phyloP scores from a whole-genome alignment of 1,140 invertebrate species.

The Scaptomyza graminum region DNA sequence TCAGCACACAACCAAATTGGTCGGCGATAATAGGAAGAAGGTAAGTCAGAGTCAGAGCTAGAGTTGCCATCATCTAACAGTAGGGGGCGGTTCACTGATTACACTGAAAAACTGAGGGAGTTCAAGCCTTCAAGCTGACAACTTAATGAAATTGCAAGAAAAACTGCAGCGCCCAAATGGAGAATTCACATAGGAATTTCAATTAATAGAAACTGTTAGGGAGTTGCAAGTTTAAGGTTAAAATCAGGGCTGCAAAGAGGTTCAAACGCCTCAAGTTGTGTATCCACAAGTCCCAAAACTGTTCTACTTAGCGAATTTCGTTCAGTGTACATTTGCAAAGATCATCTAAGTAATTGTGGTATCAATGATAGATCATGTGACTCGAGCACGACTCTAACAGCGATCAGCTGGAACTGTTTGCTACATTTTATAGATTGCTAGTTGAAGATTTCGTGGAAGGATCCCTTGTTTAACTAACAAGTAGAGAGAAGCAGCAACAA shows the following conservation, averaged over 20 bases:
- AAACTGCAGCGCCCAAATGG: neutral
- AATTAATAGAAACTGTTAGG: too few species aligned
- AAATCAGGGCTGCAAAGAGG: too few species aligned
- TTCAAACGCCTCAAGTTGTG: too few species aligned
- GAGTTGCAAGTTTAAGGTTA: too few species aligned
- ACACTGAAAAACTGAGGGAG: slow-evolving; percentile 3
- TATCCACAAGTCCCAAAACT: too few species aligned
- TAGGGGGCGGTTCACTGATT: slow-evolving; percentile 5
- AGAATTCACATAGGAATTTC: neutral
- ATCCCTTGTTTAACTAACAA: slow-evolving; percentile 16
- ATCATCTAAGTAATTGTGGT: slow-evolving; percentile 43
- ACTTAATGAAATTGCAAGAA: too few species aligned
- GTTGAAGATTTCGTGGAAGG: slow-evolving; percentile 31
- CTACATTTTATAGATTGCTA: slow-evolving; percentile 23
- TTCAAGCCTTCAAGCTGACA: too few species aligned
- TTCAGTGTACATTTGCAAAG: slow-evolving; percentile 23
- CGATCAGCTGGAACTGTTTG: slow-evolving; percentile 25
- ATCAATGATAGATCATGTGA: slow-evolving; percentile 49
- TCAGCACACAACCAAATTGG: slow-evolving; percentile 94
- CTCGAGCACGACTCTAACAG: slow-evolving; percentile 33
- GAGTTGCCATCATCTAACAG: slow-evolving; percentile 24
- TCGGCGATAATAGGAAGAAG: slow-evolving; percentile 92
- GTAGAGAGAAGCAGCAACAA: neutral
- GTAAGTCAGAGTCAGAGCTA: slow-evolving; percentile 85
- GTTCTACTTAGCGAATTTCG: neutral